Base-by-base conservation (phyloP, 2,797 vertebrate genomes). In the Cryptoblepharus egeriae region DNA sequence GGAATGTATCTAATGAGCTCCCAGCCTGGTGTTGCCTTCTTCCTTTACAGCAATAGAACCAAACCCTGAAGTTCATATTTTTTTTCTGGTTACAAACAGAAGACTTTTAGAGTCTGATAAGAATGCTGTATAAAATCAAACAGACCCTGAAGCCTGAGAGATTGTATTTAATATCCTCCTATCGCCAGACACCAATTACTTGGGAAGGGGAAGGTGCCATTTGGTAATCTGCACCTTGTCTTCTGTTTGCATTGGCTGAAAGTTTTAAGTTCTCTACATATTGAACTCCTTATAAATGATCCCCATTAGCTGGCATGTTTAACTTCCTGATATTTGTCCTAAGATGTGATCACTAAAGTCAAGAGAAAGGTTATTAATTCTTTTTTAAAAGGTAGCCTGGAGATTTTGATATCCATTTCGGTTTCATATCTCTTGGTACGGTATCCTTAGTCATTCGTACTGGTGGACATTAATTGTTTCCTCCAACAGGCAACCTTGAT, bases 191-290 rank as follows among this genome's bases (percentile, higher is more conserved):
- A 88, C 88, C n/a, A 87, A 92, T 92, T 80, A 85, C 92, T 95
- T 90, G 88, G 90, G 84, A 84, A 73, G 81, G 84, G 88, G 68
- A 88, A 88, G 76, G 91, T 89, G 87, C 90, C 91, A 88, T 88
- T 88, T 79, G 79, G 93, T 96, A 95, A 90, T 95, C 94, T 95
- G 93, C 89, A 72, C 90, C 93, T 91, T 93, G 95, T 94, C 94
- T 35, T 96, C 63, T 75, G 89, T 97, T 96, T 96, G 93, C 89
- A 93, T 97, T 97, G 95, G 96, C 96, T 88, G 81, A 92, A 91
- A 85, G 90, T 90, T 89, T 91, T 64, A 37, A 90, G 92, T 88
- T 94, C 94, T 95, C 90, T 72, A 87, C 93, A 94, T 95, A 95
- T 95, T 95, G 95, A 95, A 95, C 95, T 95, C 89, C 90, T 95